Evolutionary conservation across 2,888 invertebrate species (phyloP), one percentile per base, ranked within the genome.

Genomic region (Agelastica alni): DNA sequence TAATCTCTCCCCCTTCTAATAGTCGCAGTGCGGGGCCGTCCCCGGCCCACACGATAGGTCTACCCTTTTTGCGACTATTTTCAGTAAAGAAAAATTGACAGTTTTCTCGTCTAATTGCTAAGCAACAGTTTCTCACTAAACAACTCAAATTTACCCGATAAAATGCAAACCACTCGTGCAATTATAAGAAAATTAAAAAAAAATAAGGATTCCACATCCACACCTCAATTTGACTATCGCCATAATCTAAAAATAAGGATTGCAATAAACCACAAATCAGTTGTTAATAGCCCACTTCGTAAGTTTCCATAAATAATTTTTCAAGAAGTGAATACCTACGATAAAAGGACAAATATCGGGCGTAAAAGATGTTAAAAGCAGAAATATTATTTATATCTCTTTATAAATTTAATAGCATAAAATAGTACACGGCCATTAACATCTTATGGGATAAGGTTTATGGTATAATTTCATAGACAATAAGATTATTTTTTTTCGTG

Each of bases 331-430:
- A 22, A 36, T 37, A 53, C 2, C 14, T 16, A 13, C 34, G 28
- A 42, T 46, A 56, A 47, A n/a, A 51, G 22, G 30, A 56, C 51
- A 51, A n/a, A 51, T 51, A 51, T 51, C 42, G 34, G 36, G 42
- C 45, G 30, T 51, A 43, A 56, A 39, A 56, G 51, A 46, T 51
- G 37, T 56, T 44, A 37, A 42, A 51, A 51, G 36, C 42, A 46
- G 43, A 54, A 56, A 54, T 56, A 59, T 56, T 59, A 57, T 59
- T 59, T 59, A 59, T 54, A 52, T 39, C 52, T 54, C 51, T 46
- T 56, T 59, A 59, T 56, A 48, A 46, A 56, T 56, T 59, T 59
- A 59, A 59, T 56, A 46, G 56, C 56, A 42, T 59, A 56, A 59
- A 59, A 56, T 59, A 43, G 51, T 56, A 54, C 54, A 54, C 47